Evolutionary conservation across 2,888 invertebrate species (phyloP), one percentile per base, ranked within the genome.

Genomic region (Branchipolynoe longqiensis): DNA sequence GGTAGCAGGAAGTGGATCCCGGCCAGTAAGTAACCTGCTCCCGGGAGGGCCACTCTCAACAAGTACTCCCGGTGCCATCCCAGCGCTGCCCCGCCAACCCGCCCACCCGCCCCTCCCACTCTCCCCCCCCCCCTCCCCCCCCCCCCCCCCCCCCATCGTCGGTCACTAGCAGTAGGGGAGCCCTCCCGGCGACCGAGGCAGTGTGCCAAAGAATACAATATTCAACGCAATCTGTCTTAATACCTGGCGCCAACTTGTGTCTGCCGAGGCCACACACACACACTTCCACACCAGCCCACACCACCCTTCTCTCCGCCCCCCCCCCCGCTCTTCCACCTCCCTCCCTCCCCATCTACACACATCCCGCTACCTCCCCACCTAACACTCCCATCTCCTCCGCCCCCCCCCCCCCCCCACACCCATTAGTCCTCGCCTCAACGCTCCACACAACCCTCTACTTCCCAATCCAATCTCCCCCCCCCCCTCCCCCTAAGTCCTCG

Each of bases 201-300:
- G 22, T 25, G 58, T 58, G 58, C 58, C 58, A 58, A 58, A 58
- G 18, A 58, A 8, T 58, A 58, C 58, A 58, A 58, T n/a, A 58
- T 4, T 58, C 58, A 58, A n/a, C 58, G 14, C 58, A 48, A 48
- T 58, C 25, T 58, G 58, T 58, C 58, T 58, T 58, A 58, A 14
- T 58, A 12, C 8, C 8, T n/a, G n/a, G n/a, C n/a, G n/a, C n/a
- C n/a, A n/a, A n/a, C n/a, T n/a, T n/a, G n/a, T n/a, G n/a, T n/a
- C n/a, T n/a, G n/a, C n/a, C n/a, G n/a, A n/a, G n/a, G n/a, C n/a
- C n/a, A n/a, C n/a, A n/a, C n/a, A n/a, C n/a, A n/a, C n/a, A n/a
- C n/a, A n/a, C n/a, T n/a, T n/a, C n/a, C n/a, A n/a, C n/a, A n/a
- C n/a, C n/a, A n/a, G n/a, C n/a, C n/a, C n/a, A n/a, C n/a, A n/a